phyloP scores from a whole-genome alignment of 2,888 invertebrate species.

The Oxytorus armatus region DNA sequence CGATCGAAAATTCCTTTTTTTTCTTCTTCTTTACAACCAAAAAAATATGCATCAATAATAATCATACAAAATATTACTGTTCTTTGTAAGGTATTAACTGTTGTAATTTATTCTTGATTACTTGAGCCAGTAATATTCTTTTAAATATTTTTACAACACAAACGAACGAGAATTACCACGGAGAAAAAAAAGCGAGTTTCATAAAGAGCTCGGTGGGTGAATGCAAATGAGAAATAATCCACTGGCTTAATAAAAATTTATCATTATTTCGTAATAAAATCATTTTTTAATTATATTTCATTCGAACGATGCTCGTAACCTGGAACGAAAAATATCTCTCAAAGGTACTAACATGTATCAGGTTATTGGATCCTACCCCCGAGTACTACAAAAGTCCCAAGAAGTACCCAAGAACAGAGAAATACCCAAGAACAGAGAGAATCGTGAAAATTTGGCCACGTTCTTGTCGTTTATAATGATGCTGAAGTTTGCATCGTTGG shows the following conservation, averaged over 20 bases:
- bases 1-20: background rate
- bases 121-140: background rate
- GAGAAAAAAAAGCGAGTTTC: too few relatives aligned
- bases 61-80: background rate
- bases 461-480: too few relatives aligned
- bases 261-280: background rate
- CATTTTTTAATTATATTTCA: background rate
- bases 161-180: background rate
- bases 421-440: too few relatives aligned
- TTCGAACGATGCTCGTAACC: background rate
- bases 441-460: too few relatives aligned
- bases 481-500: too few relatives aligned
- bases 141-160: background rate
- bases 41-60: background rate
- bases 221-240: background rate
- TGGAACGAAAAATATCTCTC: constrained; percentile 1
- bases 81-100: background rate
- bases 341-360: background rate
- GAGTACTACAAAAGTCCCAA: too few relatives aligned
- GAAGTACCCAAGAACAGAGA: too few relatives aligned
- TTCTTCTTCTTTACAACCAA: constrained; percentile 9
- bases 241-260: background rate
- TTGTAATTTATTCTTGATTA: background rate
- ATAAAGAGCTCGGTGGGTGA: background rate
- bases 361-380: too few relatives aligned